Conservation (phyloP, 2,888 invertebrate species). For the Tiliacea citrago region DNA sequence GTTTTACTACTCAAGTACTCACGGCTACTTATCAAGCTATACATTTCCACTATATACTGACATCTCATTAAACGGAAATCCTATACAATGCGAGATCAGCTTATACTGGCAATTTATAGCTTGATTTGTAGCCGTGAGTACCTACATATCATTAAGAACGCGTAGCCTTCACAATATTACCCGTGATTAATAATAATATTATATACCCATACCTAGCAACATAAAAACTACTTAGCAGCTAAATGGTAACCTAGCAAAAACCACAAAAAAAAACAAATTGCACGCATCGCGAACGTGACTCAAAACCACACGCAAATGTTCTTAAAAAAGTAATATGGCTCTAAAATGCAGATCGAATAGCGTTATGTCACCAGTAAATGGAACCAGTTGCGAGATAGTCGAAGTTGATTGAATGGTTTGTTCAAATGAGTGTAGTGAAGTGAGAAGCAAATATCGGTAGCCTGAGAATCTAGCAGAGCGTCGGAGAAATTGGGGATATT, state of each 20-base stretch:
- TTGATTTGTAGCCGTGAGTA: no score
- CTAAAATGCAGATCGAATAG: constrained; percentile 36
- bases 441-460: neutral
- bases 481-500: no score
- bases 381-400: constrained; percentile 33
- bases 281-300: constrained; percentile 49
- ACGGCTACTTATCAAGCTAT: no score
- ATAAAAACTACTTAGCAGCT: constrained; percentile 15
- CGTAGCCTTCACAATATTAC: constrained; percentile 28
- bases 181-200: constrained; percentile 9
- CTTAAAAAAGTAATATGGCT: constrained; percentile 21
- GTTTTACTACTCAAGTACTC: neutral
- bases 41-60: no score
- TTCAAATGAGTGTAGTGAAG: neutral
- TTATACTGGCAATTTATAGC: no score
- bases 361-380: constrained; percentile 47
- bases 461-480: neutral
- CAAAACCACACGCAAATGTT: constrained; percentile 33
- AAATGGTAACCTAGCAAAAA: constrained; percentile 30
- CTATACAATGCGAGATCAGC: no score
- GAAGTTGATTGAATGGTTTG: neutral
- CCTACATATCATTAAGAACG: constrained; percentile 12
- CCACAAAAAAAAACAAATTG: constrained; percentile 32
- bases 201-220: neutral
- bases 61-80: no score